Evolutionary conservation across 2,113 vertebrate species (phyloP), one percentile per base, ranked within the genome.

Genomic region (Platysteira castanea): DNA sequence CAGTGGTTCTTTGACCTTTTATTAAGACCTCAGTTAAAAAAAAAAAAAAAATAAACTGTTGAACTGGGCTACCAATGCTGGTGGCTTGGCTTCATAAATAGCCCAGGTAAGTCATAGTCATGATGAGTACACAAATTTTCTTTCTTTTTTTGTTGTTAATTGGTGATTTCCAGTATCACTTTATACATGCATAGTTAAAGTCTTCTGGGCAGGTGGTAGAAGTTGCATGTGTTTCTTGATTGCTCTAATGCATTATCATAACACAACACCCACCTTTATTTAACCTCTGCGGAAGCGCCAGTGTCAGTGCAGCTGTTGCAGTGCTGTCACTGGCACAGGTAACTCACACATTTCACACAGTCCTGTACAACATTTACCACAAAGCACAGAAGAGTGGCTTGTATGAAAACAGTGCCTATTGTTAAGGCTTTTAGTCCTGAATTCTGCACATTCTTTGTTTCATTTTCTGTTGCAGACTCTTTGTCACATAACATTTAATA

Each of bases 161-260:
- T 75, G 65, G 19, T 54, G 50, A 80, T 73, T 96, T 95, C 85
- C 63, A 78, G 50, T 63, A 94, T 90, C 87, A 75, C 65, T 95
- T 96, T 52, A 92, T 97, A 96, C 97, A 98, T 96, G 97, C 97
- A 75, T 94, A 96, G 84, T 64, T 95, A 47, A 71, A 57, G 42
- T 95, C 73, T 92, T 76, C 95, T 97, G 93, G 90, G 96, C 44
- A 92, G 79, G 80, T 95, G 26, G 87, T 47, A 90, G 82, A 93
- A 90, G 86, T 30, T 94, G 28, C 77, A 42, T 74, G 80, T 71
- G 73, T 91, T 83, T 85, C 69, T 63, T 47, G 59, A 64, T 39
- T 96, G 54, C 63, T 91, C 65, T 35, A 50, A 31, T 63, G 56
- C 15, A 46, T 81, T 81, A 37, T 52, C 68, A 27, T 44, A 93